Percentiles rank a stretch among this genome's conserved stretches.
Evolutionary conservation across 2,113 vertebrate species (phyloP).

Genomic region (Dasyprocta punctata): DNA sequence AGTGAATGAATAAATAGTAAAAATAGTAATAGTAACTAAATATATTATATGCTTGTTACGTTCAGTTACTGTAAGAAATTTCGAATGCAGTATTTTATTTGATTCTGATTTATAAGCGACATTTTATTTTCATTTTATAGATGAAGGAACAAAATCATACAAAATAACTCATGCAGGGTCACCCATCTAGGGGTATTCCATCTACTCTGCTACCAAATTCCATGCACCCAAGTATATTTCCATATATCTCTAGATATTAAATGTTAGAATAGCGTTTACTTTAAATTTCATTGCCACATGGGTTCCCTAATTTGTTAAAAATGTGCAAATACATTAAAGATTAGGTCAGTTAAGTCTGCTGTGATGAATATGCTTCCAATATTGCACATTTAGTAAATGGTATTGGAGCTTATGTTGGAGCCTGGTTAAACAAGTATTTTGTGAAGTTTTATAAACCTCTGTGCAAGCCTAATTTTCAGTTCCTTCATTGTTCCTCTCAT

Average conservation of each 20-base stretch:
- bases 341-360: background rate
- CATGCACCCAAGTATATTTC: background rate
- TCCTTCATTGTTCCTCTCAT: background rate
- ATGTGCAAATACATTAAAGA: background rate
- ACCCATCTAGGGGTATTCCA: background rate
- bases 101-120: slow-evolving; percentile 8
- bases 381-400: background rate
- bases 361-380: background rate
- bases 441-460: background rate
- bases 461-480: background rate
- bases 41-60: background rate
- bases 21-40: background rate
- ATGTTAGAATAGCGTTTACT: background rate
- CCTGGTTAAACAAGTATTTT: background rate
- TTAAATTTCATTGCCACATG: background rate
- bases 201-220: background rate
- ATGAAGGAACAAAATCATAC: background rate
- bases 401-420: background rate
- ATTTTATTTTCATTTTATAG: slow-evolving; percentile 40
- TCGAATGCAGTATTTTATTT: background rate
- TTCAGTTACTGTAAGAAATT: background rate
- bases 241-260: background rate
- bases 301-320: background rate
- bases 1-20: background rate
- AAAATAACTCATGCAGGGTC: background rate